Conservation (phyloP, 2,113 vertebrate species). For the Rhizomys pruinosus region DNA sequence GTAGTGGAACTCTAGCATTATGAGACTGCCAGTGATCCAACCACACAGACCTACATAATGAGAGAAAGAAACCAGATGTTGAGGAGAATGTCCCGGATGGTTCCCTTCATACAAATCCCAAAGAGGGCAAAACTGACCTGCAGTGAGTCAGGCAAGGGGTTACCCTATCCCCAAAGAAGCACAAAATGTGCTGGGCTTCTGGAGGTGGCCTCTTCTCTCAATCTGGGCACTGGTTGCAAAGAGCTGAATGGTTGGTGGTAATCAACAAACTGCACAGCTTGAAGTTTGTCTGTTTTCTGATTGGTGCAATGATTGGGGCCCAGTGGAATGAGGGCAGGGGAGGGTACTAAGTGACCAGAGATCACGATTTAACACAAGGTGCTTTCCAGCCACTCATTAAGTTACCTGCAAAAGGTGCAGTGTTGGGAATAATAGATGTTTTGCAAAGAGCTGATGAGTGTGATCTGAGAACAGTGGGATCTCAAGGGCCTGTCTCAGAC, state of each 20-base stretch:
- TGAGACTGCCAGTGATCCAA: accelerated
- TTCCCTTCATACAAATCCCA: neutral
- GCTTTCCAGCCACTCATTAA: neutral
- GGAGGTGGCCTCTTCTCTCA: neutral
- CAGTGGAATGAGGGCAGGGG: accelerated
- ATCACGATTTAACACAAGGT: no score
- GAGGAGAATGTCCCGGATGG: no score
- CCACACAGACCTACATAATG: neutral
- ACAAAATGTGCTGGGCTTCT: neutral
- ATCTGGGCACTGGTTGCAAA: neutral
- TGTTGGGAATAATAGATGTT: neutral
- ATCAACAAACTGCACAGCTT: neutral
- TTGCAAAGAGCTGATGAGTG: neutral
- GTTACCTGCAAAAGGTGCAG: neutral
- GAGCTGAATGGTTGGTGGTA: neutral
- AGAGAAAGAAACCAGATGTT: neutral
- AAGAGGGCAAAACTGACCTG: neutral
- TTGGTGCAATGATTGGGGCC: neutral
- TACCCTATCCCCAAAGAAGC: neutral
- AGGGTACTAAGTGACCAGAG: neutral
- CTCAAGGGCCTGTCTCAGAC: accelerated
- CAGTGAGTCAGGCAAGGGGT: neutral
- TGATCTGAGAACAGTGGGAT: accelerated
- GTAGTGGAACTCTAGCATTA: accelerated
- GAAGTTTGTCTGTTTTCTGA: neutral